A percentile compares a stretch with the other conserved stretches of the same genome.
Evolutionary conservation across 2,113 vertebrate genomes (phyloP).

Genomic region (Lipophrys pholis): DNA sequence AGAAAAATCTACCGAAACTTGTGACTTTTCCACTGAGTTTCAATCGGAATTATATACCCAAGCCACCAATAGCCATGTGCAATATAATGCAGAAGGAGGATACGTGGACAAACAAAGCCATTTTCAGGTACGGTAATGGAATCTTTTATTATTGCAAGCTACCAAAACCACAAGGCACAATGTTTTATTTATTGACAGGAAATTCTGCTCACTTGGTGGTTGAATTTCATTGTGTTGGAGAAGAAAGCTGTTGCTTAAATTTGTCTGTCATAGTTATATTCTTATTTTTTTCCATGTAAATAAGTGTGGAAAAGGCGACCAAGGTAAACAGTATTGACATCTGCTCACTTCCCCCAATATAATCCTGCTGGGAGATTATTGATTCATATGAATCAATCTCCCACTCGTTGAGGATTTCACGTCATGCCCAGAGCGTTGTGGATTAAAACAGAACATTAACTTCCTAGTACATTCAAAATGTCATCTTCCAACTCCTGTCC

Average conservation of each 20-base stretch:
- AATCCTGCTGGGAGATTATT: too few species aligned
- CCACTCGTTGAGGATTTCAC: too few species aligned
- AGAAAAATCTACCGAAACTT: slow-evolving; percentile 73
- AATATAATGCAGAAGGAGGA: slow-evolving; percentile 79
- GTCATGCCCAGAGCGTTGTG: too few species aligned
- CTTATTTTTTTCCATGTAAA: too few species aligned
- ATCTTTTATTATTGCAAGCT: not conserved
- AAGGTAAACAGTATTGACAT: slow-evolving; percentile 61
- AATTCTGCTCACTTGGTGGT: not conserved
- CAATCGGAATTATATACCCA: slow-evolving; percentile 75
- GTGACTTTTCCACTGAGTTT: slow-evolving; percentile 77
- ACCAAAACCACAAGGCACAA: not conserved
- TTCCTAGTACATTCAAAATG: too few species aligned
- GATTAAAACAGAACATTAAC: too few species aligned
- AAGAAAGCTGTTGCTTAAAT: too few species aligned
- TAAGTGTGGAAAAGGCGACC: slow-evolving; percentile 66
- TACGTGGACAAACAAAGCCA: slow-evolving; percentile 74
- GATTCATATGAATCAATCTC: too few species aligned
- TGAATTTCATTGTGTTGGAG: not conserved
- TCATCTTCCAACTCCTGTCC: too few species aligned
- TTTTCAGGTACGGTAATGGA: slow-evolving; percentile 88
- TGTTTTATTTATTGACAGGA: not conserved
- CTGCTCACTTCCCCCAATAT: too few species aligned
- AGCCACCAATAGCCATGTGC: slow-evolving; percentile 76
- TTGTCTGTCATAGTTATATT: too few species aligned